Percentiles rank a stretch among this genome's conserved stretches.
These are phyloP conservation scores for Lepus townsendii DNA, from an alignment of 2,797 vertebrate genomes.

Conservation along the genomic window DNA sequence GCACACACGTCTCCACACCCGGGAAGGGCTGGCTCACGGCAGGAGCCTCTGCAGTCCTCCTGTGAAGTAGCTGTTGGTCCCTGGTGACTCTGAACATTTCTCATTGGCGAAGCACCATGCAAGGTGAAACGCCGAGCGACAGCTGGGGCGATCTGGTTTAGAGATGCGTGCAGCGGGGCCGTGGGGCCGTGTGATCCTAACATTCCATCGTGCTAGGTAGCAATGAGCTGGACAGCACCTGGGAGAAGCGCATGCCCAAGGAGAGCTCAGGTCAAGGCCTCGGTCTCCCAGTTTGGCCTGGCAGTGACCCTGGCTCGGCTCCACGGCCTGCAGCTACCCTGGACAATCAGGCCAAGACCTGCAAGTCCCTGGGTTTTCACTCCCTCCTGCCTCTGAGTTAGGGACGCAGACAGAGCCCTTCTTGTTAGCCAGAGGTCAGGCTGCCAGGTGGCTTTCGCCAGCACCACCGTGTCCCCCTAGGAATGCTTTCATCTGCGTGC, in stretches of 20 bases:
- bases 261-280: neutral
- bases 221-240: neutral
- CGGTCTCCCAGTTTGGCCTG: neutral
- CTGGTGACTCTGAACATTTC: neutral
- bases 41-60: neutral
- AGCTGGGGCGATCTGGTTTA: neutral
- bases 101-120: neutral
- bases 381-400: constrained; percentile 10
- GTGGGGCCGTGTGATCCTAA: neutral
- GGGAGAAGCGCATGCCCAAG: neutral
- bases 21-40: neutral
- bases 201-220: neutral
- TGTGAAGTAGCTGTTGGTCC: neutral
- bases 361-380: neutral
- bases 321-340: neutral
- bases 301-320: neutral
- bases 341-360: neutral
- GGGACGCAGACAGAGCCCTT: constrained; percentile 23
- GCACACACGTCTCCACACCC: neutral
- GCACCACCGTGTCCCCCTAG: constrained; percentile 17
- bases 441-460: constrained; percentile 61
- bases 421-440: constrained; percentile 60
- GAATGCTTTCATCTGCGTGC: constrained; percentile 61
- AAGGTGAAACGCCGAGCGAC: neutral
- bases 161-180: neutral